Percentiles rank a stretch among this genome's conserved stretches.
Evolutionary conservation across 1,140 invertebrate genomes (phyloP).

Genomic region (Euwallacea similis): DNA sequence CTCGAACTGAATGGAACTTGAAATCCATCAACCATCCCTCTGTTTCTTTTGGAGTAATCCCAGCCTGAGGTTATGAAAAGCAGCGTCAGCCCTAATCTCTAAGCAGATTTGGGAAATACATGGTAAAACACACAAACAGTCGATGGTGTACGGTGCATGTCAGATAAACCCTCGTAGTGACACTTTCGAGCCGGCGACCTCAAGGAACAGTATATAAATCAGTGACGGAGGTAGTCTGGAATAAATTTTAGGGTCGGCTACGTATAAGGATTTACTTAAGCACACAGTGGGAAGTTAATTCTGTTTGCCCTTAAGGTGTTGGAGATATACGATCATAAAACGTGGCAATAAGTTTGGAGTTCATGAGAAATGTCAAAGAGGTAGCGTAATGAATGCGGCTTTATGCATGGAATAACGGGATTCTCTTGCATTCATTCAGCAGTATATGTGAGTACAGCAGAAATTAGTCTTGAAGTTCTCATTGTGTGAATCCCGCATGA

Average conservation of each 20-base stretch:
- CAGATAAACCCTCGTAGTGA: constrained; percentile 21
- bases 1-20: too few relatives aligned
- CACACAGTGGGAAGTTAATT: constrained; percentile 11
- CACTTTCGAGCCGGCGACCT: constrained; percentile 11
- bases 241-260: constrained; percentile 19
- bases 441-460: neutral
- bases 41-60: too few relatives aligned
- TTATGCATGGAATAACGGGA: neutral
- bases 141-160: constrained; percentile 23
- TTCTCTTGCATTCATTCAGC: neutral
- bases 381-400: too few relatives aligned
- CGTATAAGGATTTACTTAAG: constrained; percentile 9
- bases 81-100: constrained; percentile 13
- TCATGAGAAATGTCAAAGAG: neutral
- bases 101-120: constrained; percentile 25
- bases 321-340: constrained; percentile 4
- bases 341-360: neutral
- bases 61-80: constrained; percentile 21
- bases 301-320: constrained; percentile 20
- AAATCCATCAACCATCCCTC: too few relatives aligned
- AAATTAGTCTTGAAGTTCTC: too few relatives aligned
- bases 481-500: too few relatives aligned
- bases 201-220: constrained; percentile 24
- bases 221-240: constrained; percentile 18
- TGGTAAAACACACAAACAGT: constrained; percentile 26